These are phyloP conservation scores for Formica selysi DNA, from an alignment of 1,140 invertebrate species.

Conservation along the genomic window DNA sequence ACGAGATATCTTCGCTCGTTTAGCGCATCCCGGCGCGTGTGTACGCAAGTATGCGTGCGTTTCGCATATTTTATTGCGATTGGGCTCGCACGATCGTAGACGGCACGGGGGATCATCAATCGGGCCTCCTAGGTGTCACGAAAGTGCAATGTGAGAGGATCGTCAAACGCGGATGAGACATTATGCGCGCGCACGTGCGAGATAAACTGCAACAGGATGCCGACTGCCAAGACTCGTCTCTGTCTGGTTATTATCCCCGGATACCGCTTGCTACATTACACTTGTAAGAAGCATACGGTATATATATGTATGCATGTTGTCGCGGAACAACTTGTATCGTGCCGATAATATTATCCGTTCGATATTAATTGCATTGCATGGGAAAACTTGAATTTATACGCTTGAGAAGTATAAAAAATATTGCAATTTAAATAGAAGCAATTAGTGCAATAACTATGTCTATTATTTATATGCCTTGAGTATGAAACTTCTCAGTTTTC, in stretches of 20 bases:
- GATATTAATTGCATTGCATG: too few species aligned
- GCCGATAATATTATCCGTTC: too few species aligned
- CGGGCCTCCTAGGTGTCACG: conserved; percentile 42
- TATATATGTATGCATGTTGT: too few species aligned
- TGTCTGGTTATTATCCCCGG: conserved; percentile 43
- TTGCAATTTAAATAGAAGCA: not conserved
- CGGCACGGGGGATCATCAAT: conserved; percentile 42
- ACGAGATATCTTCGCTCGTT: conserved; percentile 34
- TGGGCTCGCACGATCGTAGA: conserved; percentile 31
- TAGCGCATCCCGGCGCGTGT: not conserved
- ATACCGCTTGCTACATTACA: conserved; percentile 29
- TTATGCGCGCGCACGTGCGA: conserved; percentile 37
- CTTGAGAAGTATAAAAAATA: not conserved
- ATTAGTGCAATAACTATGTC: not conserved
- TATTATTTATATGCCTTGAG: not conserved
- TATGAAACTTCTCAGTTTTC: not conserved
- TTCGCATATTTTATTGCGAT: conserved; percentile 28
- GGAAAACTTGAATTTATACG: too few species aligned
- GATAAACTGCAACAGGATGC: conserved; percentile 46
- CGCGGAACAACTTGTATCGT: not conserved
- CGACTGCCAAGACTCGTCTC: conserved; percentile 31
- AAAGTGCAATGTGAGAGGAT: conserved; percentile 52
- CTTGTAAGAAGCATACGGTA: not conserved
- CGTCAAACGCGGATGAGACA: conserved; percentile 55
- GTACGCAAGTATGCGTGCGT: not conserved